phyloP scores from a whole-genome alignment of 2,797 vertebrate species.

The Valencia hispanica region DNA sequence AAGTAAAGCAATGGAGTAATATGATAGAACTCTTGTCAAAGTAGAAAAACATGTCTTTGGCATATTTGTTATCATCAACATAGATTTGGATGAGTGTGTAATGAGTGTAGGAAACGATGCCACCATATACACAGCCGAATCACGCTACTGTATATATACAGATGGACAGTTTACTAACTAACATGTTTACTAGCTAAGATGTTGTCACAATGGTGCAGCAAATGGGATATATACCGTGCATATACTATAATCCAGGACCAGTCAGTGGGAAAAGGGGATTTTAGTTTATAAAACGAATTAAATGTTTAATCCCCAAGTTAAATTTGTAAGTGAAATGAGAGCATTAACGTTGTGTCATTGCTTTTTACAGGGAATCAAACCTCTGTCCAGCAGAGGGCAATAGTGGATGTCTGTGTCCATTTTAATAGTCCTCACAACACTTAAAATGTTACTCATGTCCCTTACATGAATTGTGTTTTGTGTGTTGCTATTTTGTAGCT shows the following conservation, averaged over 20 bases:
- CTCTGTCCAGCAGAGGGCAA: conserved; percentile 74
- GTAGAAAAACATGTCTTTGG: background rate
- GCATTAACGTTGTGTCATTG: background rate
- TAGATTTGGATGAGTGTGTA: background rate
- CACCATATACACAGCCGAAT: background rate
- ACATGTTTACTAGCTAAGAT: background rate
- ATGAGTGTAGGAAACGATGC: background rate
- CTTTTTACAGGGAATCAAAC: conserved; percentile 3
- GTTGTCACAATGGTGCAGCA: background rate
- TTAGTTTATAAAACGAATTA: background rate
- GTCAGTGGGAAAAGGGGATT: background rate
- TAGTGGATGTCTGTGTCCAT: conserved; percentile 42
- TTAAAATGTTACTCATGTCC: background rate
- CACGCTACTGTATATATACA: background rate
- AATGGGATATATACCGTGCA: background rate
- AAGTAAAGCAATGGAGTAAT: background rate
- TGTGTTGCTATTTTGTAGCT: background rate
- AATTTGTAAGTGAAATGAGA: background rate
- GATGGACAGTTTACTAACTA: background rate
- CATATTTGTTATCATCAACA: background rate
- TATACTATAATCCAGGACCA: background rate
- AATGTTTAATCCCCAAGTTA: background rate
- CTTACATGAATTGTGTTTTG: background rate
- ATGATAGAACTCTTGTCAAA: background rate
- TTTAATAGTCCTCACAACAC: background rate